Conservation (phyloP, 2,113 vertebrate genomes). For the Bucco capensis region DNA sequence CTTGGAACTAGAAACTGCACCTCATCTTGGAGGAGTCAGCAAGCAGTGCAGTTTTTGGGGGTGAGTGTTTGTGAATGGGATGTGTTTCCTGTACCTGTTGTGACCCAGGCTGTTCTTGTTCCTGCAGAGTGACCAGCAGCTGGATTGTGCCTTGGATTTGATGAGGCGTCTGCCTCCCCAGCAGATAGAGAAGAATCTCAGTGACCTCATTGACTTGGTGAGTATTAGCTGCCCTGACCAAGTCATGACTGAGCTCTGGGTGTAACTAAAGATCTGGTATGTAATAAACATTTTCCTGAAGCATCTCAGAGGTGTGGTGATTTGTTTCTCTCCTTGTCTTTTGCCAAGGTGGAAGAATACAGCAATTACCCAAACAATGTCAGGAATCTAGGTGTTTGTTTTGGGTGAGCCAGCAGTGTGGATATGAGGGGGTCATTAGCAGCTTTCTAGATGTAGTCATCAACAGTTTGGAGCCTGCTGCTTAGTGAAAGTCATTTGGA, state of each 20-base stretch:
- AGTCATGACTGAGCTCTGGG: not conserved
- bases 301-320: not conserved
- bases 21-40: fast-evolving
- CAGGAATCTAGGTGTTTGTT: not conserved
- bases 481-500: not conserved
- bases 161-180: slow-evolving; percentile 99
- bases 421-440: not conserved
- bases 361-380: not conserved
- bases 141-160: slow-evolving; percentile 99
- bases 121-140: slow-evolving; percentile 92
- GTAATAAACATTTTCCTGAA: not conserved
- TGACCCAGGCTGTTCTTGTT: not conserved
- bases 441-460: not conserved
- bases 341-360: not conserved
- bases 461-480: not conserved
- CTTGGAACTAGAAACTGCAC: not conserved
- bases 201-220: slow-evolving; percentile 98
- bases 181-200: slow-evolving; percentile 99
- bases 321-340: not conserved
- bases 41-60: not conserved
- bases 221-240: slow-evolving; percentile 9
- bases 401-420: not conserved
- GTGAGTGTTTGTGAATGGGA: fast-evolving
- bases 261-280: not conserved
- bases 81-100: not conserved